These are phyloP conservation scores for Anoplius nigerrimus DNA, from an alignment of 2,888 invertebrate genomes.

Conservation along the genomic window DNA sequence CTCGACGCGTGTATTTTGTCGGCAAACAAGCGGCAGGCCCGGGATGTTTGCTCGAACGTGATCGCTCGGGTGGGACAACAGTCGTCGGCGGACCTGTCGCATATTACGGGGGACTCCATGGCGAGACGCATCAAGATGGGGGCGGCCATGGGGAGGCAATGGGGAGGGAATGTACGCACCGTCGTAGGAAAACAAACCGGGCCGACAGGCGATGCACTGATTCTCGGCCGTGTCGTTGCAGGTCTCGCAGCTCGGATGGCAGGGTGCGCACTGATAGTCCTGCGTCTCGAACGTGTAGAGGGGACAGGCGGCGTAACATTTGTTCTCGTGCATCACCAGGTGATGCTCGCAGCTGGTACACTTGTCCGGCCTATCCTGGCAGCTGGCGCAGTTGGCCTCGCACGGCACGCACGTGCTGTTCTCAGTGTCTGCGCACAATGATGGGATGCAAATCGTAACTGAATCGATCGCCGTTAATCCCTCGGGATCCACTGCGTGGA, in stretches of 20 bases:
- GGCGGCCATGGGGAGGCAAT: no score
- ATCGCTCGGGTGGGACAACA: no score
- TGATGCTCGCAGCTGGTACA: conserved; percentile 94
- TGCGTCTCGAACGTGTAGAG: conserved; percentile 89
- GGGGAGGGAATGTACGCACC: conserved; percentile 76
- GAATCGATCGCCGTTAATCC: no score
- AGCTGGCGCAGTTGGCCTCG: conserved; percentile 90
- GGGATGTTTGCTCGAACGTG: no score
- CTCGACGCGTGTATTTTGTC: no score
- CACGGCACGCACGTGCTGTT: conserved; percentile 89
- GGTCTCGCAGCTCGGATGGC: conserved; percentile 87
- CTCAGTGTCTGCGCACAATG: conserved; percentile 77
- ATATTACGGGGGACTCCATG: conserved; percentile 69
- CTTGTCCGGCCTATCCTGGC: conserved; percentile 87
- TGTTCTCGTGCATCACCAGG: conserved; percentile 87
- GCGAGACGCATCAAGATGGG: conserved; percentile 58
- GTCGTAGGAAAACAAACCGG: conserved; percentile 83
- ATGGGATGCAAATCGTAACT: background rate
- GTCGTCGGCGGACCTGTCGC: conserved; percentile 41
- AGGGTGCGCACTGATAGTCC: conserved; percentile 88
- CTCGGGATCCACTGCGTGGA: no score
- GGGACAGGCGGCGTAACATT: conserved; percentile 90
- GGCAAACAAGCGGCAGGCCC: no score
- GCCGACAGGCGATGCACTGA: conserved; percentile 88
- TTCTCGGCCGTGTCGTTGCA: conserved; percentile 86